Evolutionary conservation across 2,113 vertebrate genomes (phyloP).

Genomic region (Myotis davidii): DNA sequence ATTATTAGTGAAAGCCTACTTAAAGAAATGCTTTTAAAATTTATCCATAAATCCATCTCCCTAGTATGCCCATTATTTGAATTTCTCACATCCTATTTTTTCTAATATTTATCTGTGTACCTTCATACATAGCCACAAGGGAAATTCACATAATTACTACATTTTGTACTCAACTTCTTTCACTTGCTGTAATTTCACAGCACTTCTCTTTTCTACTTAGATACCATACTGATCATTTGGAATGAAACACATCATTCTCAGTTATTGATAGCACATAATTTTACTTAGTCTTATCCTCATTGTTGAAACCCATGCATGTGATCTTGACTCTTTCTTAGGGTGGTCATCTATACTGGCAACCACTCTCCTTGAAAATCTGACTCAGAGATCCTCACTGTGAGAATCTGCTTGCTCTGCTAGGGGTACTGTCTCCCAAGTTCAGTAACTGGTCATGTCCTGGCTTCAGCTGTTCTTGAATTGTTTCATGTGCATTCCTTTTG

Average conservation of each 20-base stretch:
- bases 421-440: background rate
- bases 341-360: no score
- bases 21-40: background rate
- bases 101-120: background rate
- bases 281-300: no score
- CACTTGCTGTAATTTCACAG: background rate
- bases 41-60: background rate
- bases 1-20: background rate
- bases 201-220: background rate
- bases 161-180: background rate
- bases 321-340: no score
- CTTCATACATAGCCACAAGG: background rate
- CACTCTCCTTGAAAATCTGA: background rate
- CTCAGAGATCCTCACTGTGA: background rate
- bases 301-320: no score
- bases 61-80: background rate
- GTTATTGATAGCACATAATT: no score
- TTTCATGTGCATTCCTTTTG: background rate
- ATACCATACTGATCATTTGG: background rate
- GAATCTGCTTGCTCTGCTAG: background rate
- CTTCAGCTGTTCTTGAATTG: background rate
- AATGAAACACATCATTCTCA: background rate
- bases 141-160: background rate
- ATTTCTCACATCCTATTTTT: background rate
- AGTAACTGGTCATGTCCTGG: background rate